These are phyloP conservation scores for Calameuta pallipes DNA, from an alignment of 2,888 invertebrate species.

Conservation along the genomic window DNA sequence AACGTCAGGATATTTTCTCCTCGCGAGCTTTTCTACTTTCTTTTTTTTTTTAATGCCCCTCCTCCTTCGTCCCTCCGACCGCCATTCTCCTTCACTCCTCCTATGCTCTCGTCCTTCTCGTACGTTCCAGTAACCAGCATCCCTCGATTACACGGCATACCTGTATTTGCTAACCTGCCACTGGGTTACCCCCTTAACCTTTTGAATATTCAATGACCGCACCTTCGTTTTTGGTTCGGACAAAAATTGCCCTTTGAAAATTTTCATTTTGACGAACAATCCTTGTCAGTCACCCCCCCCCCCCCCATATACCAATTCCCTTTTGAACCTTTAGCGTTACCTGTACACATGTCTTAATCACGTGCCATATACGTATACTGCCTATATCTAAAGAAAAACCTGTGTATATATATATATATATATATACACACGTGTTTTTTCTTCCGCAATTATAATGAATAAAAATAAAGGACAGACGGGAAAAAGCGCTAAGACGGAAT, in stretches of 20 bases:
- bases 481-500: background rate
- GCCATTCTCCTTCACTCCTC: background rate
- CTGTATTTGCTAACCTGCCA: background rate
- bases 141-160: background rate
- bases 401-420: too few species aligned
- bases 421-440: too few species aligned
- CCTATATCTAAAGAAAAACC: too few species aligned
- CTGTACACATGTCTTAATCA: too few species aligned
- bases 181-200: background rate
- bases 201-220: too few species aligned
- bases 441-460: background rate
- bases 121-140: background rate
- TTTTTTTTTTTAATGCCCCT: background rate
- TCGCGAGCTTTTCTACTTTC: background rate
- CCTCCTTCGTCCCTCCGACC: conserved; percentile 8
- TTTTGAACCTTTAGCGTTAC: too few species aligned
- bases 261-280: too few species aligned
- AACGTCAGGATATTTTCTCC: conserved; percentile 54
- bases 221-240: too few species aligned
- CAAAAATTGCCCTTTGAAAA: too few species aligned
- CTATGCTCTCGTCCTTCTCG: background rate
- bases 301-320: too few species aligned
- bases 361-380: too few species aligned
- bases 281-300: too few species aligned
- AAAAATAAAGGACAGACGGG: background rate